Base-by-base conservation (phyloP, 2,888 invertebrate genomes). In the Augochlorella aurata region DNA sequence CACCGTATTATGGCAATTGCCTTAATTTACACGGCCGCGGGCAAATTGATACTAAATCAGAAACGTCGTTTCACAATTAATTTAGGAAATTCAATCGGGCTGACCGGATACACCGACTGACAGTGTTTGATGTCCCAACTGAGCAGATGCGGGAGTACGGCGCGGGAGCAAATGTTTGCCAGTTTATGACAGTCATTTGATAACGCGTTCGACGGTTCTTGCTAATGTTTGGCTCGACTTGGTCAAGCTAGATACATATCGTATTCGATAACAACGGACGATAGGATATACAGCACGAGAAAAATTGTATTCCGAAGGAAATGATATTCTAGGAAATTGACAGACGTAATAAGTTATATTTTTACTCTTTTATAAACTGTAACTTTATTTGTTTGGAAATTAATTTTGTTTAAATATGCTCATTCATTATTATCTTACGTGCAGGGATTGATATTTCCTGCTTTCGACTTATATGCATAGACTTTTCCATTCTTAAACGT, bases 31-130 rank as follows among this genome's bases (percentile, higher is more conserved):
- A 82, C 83, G 77, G 74, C 72, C 75, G 79, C 82, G 74, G 81
- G 84, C 85, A 80, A 86, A 89, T 89, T 84, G 86, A 83, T 87
- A 86, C 88, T 89, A 86, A 90, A 89, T 90, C 88, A 85, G 82
- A 78, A 81, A 82, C 84, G 78, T 89, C 87, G 88, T 89, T 89
- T 87, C 74, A 75, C 85, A 87, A 91, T 90, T 88, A 85, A 90
- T 91, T 85, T 86, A 81, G 85, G 85, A 87, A 90, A 91, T 89
- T 86, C 85, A 89, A 90, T 89, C 83, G 80, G 63, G 69, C 72
- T 70, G 79, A 69, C 76, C 75, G 77, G 77, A 78, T 80, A 74
- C 72, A 54, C 74, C 69, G 71, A 63, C 71, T 68, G 66, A 65
- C 76, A 77, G 69, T 70, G 68, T 68, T 84, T 71, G 69, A 71